Evolutionary conservation across 2,113 vertebrate genomes (phyloP).

Genomic region (Rhinopomastus cyanomelas): DNA sequence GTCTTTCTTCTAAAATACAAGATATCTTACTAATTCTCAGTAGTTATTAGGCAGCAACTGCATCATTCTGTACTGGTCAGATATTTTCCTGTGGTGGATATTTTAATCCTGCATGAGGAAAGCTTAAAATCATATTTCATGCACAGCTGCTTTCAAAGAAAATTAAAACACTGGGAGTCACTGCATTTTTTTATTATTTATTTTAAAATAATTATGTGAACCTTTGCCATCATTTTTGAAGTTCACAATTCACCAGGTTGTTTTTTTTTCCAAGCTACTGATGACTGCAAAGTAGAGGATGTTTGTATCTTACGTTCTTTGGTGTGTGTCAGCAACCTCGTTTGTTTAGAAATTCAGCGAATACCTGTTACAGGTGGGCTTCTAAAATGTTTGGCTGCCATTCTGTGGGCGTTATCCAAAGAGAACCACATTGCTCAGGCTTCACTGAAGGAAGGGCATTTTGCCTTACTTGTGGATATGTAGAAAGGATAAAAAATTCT

Average conservation of each 20-base stretch:
- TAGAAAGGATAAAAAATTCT: not conserved
- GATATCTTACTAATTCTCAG: not conserved
- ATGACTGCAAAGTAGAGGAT: not conserved
- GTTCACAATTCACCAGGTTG: not conserved
- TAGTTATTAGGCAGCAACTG: not conserved
- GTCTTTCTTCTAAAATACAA: not conserved
- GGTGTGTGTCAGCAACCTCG: not conserved
- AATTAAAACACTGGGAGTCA: not conserved
- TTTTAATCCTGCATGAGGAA: not conserved
- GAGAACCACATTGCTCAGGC: not conserved
- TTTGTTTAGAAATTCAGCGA: not conserved
- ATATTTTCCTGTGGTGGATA: not conserved
- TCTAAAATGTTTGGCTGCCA: not conserved
- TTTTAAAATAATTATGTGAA: not conserved
- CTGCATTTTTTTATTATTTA: not conserved
- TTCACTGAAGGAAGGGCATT: not conserved
- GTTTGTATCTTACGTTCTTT: not conserved
- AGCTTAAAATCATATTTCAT: not conserved
- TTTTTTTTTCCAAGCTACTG: not conserved
- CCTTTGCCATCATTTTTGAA: not conserved
- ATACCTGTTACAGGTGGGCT: not conserved
- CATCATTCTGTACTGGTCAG: not conserved
- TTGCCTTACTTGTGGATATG: not conserved
- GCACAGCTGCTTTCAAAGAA: not conserved
- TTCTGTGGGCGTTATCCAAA: not conserved